phyloP scores from a whole-genome alignment of 2,113 vertebrate species.

The Eonycteris spelaea region DNA sequence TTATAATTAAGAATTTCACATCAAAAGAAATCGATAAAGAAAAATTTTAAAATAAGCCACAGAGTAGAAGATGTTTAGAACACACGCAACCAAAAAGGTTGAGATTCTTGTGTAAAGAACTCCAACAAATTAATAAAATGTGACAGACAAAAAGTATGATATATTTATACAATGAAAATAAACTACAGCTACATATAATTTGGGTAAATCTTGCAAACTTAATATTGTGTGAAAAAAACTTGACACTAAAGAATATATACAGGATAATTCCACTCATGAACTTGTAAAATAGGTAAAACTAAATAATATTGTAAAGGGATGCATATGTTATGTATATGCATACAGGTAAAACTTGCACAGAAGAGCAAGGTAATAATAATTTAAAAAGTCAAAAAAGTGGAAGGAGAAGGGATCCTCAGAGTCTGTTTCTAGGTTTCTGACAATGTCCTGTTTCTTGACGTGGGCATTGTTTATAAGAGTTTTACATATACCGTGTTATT shows the following conservation, averaged over 20 bases:
- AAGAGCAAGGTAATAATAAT: neutral
- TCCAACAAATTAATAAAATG: conserved; percentile 9
- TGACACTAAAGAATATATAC: neutral
- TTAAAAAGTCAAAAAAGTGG: neutral
- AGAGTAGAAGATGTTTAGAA: neutral
- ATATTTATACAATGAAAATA: neutral
- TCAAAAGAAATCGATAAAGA: conserved; percentile 26
- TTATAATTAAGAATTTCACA: neutral
- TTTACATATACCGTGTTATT: neutral
- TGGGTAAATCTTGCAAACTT: neutral
- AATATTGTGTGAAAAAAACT: neutral
- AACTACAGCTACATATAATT: neutral
- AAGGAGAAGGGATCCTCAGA: neutral
- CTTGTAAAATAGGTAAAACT: neutral
- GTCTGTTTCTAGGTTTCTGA: neutral
- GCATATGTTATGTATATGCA: neutral
- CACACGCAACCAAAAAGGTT: neutral
- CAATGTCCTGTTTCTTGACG: neutral
- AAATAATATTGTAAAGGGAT: neutral
- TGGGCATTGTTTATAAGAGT: neutral
- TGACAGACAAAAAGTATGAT: neutral
- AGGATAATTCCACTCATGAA: neutral
- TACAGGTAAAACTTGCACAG: neutral
- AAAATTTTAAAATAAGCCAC: neutral
- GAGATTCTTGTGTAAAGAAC: neutral